A percentile compares a stretch with the other conserved stretches of the same genome.
These are phyloP conservation scores for Pangasius krempfi DNA, from an alignment of 2,797 vertebrate genomes.

Conservation along the genomic window DNA sequence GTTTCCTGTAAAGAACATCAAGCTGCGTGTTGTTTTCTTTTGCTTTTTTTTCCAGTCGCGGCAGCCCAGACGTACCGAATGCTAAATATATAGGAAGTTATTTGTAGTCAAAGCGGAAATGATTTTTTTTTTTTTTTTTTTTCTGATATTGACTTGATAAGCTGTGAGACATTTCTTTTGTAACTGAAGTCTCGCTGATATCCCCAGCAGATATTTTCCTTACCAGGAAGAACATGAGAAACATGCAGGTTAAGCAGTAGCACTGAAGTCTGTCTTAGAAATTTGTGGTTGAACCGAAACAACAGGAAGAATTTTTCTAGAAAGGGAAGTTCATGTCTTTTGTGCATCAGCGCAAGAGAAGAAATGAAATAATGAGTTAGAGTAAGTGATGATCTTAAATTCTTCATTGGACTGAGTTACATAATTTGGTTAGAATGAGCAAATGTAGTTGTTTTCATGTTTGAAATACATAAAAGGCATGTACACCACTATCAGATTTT, in stretches of 20 bases:
- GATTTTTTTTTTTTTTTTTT: neutral
- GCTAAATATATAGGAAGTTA: neutral
- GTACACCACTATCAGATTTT: neutral
- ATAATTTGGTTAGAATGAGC: neutral
- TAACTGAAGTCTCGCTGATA: slow-evolving; percentile 49
- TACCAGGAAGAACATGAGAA: slow-evolving; percentile 58
- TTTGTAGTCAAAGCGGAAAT: neutral
- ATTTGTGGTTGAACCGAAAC: slow-evolving; percentile 25
- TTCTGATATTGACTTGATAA: neutral
- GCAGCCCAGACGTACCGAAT: neutral
- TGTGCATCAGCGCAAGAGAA: neutral
- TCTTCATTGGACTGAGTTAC: neutral
- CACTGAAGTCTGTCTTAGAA: neutral
- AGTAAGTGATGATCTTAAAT: slow-evolving; percentile 2
- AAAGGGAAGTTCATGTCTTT: slow-evolving; percentile 26
- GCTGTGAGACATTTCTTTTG: neutral
- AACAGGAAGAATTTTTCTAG: neutral
- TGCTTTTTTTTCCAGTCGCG: neutral
- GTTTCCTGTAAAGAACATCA: neutral
- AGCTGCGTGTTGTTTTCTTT: neutral
- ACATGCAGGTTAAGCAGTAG: slow-evolving; percentile 62
- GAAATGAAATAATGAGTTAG: neutral
- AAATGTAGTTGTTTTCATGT: neutral
- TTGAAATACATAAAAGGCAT: neutral
- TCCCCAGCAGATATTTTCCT: slow-evolving; percentile 39